A percentile compares a stretch with the other conserved stretches of the same genome.
Conservation (phyloP, 2,797 vertebrate species). For the Leuciscus waleckii region DNA sequence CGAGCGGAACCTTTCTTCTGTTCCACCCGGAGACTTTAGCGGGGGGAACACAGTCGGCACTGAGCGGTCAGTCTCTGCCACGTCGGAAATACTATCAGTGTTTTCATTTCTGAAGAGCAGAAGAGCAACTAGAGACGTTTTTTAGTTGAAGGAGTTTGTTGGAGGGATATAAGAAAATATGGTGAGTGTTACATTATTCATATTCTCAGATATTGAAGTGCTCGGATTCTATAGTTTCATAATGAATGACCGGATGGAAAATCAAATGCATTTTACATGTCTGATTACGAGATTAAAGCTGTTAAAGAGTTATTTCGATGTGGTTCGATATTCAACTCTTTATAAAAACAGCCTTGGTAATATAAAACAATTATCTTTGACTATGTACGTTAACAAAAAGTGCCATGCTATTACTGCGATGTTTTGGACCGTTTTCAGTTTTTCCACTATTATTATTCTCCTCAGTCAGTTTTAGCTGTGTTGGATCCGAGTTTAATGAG, state of each 20-base stretch:
- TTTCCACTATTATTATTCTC: too few relatives aligned
- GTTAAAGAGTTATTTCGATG: too few relatives aligned
- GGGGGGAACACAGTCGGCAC: slow-evolving; percentile 44
- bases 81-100: slow-evolving; percentile 68
- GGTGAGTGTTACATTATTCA: slow-evolving; percentile 33
- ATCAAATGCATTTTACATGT: not conserved
- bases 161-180: slow-evolving; percentile 27
- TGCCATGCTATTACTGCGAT: not conserved
- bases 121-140: not conserved
- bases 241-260: not conserved
- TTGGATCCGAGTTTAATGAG: not conserved
- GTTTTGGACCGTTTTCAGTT: not conserved
- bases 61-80: slow-evolving; percentile 74
- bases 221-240: not conserved
- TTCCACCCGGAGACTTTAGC: slow-evolving; percentile 39
- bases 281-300: too few relatives aligned
- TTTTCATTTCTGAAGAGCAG: not conserved
- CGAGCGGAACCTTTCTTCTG: slow-evolving; percentile 32
- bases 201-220: not conserved
- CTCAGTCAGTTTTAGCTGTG: not conserved
- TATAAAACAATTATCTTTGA: not conserved
- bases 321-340: too few relatives aligned
- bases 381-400: not conserved
- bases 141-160: not conserved
- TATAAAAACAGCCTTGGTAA: not conserved